phyloP scores from a whole-genome alignment of 2,888 invertebrate genomes.

The Pristionchus arcanus region DNA sequence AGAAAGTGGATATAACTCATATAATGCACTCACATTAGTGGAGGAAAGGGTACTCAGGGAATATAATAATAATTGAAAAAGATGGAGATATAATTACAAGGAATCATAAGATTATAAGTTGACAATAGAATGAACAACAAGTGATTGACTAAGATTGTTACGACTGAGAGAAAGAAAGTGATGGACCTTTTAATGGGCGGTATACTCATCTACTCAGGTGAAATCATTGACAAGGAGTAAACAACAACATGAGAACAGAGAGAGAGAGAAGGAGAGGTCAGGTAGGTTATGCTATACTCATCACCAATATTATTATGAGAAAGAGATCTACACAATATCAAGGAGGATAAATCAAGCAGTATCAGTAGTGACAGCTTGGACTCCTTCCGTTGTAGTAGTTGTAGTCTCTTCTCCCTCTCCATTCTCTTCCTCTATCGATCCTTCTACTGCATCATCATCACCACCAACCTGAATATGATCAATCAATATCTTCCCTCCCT shows the following conservation, averaged over 20 bases:
- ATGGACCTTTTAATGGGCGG: conserved; percentile 20
- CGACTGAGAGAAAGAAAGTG: neutral
- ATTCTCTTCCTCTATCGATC: neutral
- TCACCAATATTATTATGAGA: neutral
- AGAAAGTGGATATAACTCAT: neutral
- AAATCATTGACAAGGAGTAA: neutral
- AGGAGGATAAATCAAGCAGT: conserved; percentile 16
- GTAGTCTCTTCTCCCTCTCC: conserved; percentile 5
- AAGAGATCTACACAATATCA: conserved; percentile 24
- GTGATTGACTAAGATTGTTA: conserved; percentile 18
- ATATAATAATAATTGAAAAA: neutral
- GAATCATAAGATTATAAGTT: neutral
- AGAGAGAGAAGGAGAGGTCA: conserved; percentile 13
- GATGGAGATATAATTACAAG: neutral
- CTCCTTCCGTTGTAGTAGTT: neutral
- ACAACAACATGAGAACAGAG: conserved; percentile 30
- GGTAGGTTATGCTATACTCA: neutral
- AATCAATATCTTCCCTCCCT: neutral
- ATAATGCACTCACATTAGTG: conserved; percentile 33
- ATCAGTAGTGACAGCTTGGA: too few species aligned
- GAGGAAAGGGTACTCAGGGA: neutral
- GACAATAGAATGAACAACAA: conserved; percentile 11
- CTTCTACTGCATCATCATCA: conserved; percentile 24
- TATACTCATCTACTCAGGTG: neutral
- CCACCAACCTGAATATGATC: neutral